These are phyloP conservation scores for Drosophila repleta DNA, from an alignment of 1,140 invertebrate genomes.

Conservation along the genomic window DNA sequence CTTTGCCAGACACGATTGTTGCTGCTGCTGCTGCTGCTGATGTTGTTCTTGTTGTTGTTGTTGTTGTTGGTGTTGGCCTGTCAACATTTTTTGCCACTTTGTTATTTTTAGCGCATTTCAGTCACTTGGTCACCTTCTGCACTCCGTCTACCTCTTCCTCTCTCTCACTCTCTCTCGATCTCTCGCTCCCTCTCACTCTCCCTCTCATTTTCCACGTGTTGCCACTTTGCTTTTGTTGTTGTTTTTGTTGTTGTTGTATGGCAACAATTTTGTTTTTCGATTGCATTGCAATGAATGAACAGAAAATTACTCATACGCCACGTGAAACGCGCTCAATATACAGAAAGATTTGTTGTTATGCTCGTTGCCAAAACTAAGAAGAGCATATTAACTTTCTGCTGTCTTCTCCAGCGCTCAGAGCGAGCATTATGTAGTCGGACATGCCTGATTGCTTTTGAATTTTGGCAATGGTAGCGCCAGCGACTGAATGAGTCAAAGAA, in stretches of 20 bases:
- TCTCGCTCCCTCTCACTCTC: not conserved
- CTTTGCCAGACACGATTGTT: constrained; percentile 31
- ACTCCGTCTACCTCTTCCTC: not conserved
- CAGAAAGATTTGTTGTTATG: constrained; percentile 22
- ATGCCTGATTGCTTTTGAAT: not conserved
- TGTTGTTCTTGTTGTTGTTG: constrained; percentile 18
- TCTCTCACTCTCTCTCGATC: not conserved
- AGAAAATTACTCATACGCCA: constrained; percentile 70
- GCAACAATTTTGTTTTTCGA: constrained; percentile 37
- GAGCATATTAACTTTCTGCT: no score
- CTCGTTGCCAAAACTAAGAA: not conserved
- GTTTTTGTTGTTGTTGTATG: constrained; percentile 30
- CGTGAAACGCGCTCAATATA: constrained; percentile 40
- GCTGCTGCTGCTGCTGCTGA: constrained; percentile 18
- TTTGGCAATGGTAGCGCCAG: constrained; percentile 8
- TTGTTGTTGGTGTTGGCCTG: constrained; percentile 30
- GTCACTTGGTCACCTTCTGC: constrained; percentile 12
- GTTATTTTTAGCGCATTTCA: constrained; percentile 56
- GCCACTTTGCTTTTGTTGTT: constrained; percentile 8
- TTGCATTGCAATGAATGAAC: constrained; percentile 54
- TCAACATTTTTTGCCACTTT: constrained; percentile 57
- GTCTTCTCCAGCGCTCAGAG: no score
- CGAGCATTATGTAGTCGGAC: no score
- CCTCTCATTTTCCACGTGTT: constrained; percentile 39
- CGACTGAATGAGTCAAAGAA: constrained; percentile 20